Evolutionary conservation across 2,888 invertebrate genomes (phyloP).

Genomic region (Eurois occulta): DNA sequence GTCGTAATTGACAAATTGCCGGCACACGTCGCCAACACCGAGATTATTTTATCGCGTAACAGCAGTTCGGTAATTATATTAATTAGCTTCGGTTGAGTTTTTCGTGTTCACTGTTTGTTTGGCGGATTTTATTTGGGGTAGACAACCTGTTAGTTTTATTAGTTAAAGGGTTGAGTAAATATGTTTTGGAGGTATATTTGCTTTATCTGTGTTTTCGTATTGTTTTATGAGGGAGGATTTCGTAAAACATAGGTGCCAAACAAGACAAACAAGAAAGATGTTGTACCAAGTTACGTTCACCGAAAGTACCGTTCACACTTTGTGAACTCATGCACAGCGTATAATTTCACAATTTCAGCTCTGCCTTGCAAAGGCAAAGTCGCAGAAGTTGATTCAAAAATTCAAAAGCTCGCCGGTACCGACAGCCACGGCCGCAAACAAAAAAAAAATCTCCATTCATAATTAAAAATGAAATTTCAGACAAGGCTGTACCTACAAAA

Average conservation of each 20-base stretch:
- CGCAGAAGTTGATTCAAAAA: constrained; percentile 33
- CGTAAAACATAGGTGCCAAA: background rate
- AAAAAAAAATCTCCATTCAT: constrained; percentile 42
- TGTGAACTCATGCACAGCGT: background rate
- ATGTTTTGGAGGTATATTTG: background rate
- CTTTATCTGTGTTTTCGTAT: constrained; percentile 16
- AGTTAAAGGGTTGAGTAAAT: background rate
- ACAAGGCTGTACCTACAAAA: constrained; percentile 40
- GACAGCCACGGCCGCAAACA: constrained; percentile 35
- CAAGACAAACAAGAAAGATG: background rate
- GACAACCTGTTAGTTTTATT: constrained; percentile 4
- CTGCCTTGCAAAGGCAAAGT: constrained; percentile 16
- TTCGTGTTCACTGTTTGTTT: constrained; percentile 38
- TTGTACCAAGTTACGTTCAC: background rate
- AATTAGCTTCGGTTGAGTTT: constrained; percentile 52
- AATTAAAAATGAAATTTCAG: constrained; percentile 56
- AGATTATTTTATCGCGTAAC: constrained; percentile 68
- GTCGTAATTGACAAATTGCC: constrained; percentile 66
- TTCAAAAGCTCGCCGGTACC: background rate
- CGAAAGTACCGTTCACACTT: background rate
- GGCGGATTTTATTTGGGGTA: constrained; percentile 20
- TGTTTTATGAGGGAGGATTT: background rate
- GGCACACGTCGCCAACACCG: constrained; percentile 46
- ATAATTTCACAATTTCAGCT: background rate
- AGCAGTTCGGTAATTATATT: constrained; percentile 63